A percentile compares a stretch with the other conserved stretches of the same genome.
phyloP scores from a whole-genome alignment of 2,888 invertebrate species.

The Caenorhabditis sp. region DNA sequence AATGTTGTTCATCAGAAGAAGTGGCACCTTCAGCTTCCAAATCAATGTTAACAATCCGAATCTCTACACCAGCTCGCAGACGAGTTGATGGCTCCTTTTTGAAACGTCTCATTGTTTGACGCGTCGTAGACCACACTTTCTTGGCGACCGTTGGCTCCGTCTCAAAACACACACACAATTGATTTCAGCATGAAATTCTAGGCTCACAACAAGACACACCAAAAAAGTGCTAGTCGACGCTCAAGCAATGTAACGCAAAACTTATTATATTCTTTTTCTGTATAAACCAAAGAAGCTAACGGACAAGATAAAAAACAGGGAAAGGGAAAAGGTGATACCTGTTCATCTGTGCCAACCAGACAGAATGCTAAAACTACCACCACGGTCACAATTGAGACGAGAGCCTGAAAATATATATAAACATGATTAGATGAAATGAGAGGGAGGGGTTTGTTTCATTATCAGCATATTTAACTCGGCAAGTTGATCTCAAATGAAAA shows the following conservation, averaged over 20 bases:
- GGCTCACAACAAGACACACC: conserved; percentile 7
- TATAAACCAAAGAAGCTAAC: not conserved
- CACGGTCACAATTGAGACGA: conserved; percentile 60
- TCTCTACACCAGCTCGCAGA: conserved; percentile 43
- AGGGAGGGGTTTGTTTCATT: too few species aligned
- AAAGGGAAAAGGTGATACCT: conserved; percentile 35
- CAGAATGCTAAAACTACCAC: conserved; percentile 65
- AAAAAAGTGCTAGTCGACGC: conserved; percentile 9
- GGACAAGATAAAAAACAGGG: not conserved
- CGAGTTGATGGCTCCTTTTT: conserved; percentile 50
- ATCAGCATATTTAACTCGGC: too few species aligned
- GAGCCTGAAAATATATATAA: conserved; percentile 40
- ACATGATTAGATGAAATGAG: not conserved
- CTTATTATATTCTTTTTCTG: not conserved
- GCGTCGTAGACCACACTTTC: conserved; percentile 66
- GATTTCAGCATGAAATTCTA: not conserved
- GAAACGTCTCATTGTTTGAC: conserved; percentile 64
- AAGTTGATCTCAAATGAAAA: too few species aligned
- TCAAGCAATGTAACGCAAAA: conserved; percentile 1
- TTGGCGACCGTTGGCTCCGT: conserved; percentile 68
- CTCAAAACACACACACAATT: conserved; percentile 29
- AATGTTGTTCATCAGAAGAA: conserved; percentile 28
- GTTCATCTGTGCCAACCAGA: conserved; percentile 65
- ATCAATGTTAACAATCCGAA: conserved; percentile 53
- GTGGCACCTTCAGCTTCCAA: conserved; percentile 51